Evolutionary conservation across 2,888 invertebrate genomes (phyloP), one percentile per base, ranked within the genome.

Genomic region (Zhuqinia jingwanae): DNA sequence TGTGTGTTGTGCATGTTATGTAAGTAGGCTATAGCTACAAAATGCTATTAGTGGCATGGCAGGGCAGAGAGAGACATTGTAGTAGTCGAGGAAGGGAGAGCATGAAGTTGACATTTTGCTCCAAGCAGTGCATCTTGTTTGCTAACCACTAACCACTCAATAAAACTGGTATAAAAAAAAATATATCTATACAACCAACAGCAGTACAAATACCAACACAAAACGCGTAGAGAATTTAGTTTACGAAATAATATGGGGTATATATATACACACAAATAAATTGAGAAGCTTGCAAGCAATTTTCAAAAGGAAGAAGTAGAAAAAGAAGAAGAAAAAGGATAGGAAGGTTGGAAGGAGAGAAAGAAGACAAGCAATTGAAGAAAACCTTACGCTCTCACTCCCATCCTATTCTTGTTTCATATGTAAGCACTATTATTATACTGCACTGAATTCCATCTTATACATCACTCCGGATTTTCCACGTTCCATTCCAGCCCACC

Each of bases 61-160:
- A n/a, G n/a, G 13, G 50, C n/a, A 50, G 2, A 6, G 20, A 25
- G 27, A 13, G 27, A 50, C 15, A 47, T 8, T 3, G 65, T 22
- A 68, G 36, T 70, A 70, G 47, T 0, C 8, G 15, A 22, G 45
- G 27, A 17, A 25, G 10, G 8, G n/a, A 27, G 15, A 25, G 47
- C 25, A 47, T 36, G 50, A 65, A 65, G 50, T 79, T 79, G 79
- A 79, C 79, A 65, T 79, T 79, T 79, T 65, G 47, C 65, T 65
- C 65, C 47, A 65, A 79, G 80, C 80, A 80, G 80, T 56, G 56
- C 68, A 36, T 53, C 36, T 80, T 80, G 80, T 80, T 80, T 80
- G 80, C 70, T 68, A 65, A 79, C 79, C 79, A 79, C 70, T 68
- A 65, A 79, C 79, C 79, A 79, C 79, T 79, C 79, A 56, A 80